Evolutionary conservation across 2,113 vertebrate species (phyloP), one percentile per base, ranked within the genome.

Genomic region (Odocoileus virginianus): DNA sequence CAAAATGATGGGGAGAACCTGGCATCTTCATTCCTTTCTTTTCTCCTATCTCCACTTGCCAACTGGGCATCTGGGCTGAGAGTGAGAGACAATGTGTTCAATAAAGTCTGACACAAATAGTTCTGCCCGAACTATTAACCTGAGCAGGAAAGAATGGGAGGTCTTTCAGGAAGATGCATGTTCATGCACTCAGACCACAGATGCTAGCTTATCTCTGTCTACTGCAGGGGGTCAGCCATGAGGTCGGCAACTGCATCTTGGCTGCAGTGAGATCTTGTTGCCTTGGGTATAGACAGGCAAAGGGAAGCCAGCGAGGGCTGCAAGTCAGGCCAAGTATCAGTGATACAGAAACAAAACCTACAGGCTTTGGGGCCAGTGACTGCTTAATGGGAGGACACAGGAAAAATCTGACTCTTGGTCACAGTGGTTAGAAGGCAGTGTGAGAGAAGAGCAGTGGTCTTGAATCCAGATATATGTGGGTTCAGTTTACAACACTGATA

Each of bases 221-320:
- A 5, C 50, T 45, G 7, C 54, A 60, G 58, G 30, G 52, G 27
- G 52, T 88, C 67, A 74, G 71, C 45, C 28, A 45, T 5, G 25
- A 95, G 55, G 54, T 27, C n/a, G n/a, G 55, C 6, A 33, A 13
- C 30, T 64, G 61, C 45, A 57, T 89, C 28, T 92, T 88, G 91
- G 87, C 76, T 93, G 79, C 87, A 47, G 27, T 60, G 90, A 98
- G 60, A 85, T 47, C 27, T 2, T 91, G 79, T 97, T 92, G 0
- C 95, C 93, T 50, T 87, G 97, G 96, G 40, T 93, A 95, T 92
- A 78, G 55, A 33, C 87, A 45, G 33, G 33, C 52, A 88, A 91
- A 94, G 93, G 54, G 27, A 79, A 33, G 40, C 28, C 40, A 55
- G n/a, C 74, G 0, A 96, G 78, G 82, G 83, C 74, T 60, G 71